Conservation (phyloP, 2,113 vertebrate genomes). For the Leucoraja erinaceus region DNA sequence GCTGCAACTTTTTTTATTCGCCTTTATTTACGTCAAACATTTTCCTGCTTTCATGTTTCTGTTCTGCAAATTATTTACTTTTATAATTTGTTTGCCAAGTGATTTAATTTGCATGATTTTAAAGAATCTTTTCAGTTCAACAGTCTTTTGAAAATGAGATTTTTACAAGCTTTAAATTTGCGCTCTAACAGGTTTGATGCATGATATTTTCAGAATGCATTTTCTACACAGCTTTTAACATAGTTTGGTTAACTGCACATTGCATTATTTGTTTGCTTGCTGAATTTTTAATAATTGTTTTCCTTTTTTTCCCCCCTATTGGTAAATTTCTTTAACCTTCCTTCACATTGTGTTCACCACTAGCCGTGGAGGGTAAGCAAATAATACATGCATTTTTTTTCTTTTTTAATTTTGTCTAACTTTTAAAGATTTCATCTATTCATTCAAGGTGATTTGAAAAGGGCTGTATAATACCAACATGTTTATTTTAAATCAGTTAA, state of each 20-base stretch:
- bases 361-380: conserved; percentile 39
- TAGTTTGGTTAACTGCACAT: conserved; percentile 37
- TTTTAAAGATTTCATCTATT: background rate
- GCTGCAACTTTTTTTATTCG: background rate
- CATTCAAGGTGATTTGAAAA: conserved; percentile 35
- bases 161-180: conserved; percentile 19
- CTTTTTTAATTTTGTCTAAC: conserved; percentile 3
- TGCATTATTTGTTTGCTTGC: conserved; percentile 38
- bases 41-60: background rate
- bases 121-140: background rate
- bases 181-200: conserved; percentile 32
- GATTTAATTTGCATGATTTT: conserved; percentile 25
- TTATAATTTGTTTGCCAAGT: background rate
- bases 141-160: conserved; percentile 16
- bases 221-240: conserved; percentile 38
- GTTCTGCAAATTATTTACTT: background rate
- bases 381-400: conserved; percentile 15
- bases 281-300: conserved; percentile 38
- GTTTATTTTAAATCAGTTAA: background rate
- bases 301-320: conserved; percentile 35
- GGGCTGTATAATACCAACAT: background rate
- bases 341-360: conserved; percentile 38
- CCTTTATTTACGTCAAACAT: background rate
- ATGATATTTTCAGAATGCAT: conserved; percentile 29
- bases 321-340: conserved; percentile 38